Evolutionary conservation across 2,113 vertebrate species (phyloP).

Genomic region (Oreochromis spilurus): DNA sequence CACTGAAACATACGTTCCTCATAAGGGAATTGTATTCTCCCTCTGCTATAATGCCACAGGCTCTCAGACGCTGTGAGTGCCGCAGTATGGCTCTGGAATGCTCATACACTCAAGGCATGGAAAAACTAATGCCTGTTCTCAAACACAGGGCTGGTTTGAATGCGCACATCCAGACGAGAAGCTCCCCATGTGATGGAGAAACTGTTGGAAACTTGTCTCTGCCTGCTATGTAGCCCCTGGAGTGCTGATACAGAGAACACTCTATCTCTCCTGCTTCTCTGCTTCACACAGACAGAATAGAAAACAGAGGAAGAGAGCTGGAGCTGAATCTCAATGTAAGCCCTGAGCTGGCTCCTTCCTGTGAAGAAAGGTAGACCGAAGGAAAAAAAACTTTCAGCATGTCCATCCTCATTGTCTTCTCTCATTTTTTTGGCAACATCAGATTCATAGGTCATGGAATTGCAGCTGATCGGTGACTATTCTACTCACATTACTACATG

Average conservation of each 20-base stretch:
- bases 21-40: not conserved
- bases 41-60: not conserved
- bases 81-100: not conserved
- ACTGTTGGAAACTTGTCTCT: conserved; percentile 19
- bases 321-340: conserved; percentile 44
- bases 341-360: not conserved
- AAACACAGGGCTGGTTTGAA: not conserved
- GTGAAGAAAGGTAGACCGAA: not conserved
- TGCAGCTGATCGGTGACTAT: not conserved
- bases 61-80: not conserved
- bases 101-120: not conserved
- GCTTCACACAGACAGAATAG: conserved; percentile 44
- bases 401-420: not conserved
- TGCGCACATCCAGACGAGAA: not conserved
- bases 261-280: conserved; percentile 10
- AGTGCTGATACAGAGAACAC: conserved; percentile 42
- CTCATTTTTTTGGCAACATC: not conserved
- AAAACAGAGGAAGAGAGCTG: conserved; percentile 26
- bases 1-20: conserved; percentile 27
- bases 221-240: conserved; percentile 16
- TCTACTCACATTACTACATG: not conserved
- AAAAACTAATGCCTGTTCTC: not conserved
- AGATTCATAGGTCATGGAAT: not conserved
- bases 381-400: not conserved
- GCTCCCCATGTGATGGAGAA: not conserved